Percentiles rank a stretch among this genome's conserved stretches.
Evolutionary conservation across 2,888 invertebrate species (phyloP).

Genomic region (Volucella inanis): DNA sequence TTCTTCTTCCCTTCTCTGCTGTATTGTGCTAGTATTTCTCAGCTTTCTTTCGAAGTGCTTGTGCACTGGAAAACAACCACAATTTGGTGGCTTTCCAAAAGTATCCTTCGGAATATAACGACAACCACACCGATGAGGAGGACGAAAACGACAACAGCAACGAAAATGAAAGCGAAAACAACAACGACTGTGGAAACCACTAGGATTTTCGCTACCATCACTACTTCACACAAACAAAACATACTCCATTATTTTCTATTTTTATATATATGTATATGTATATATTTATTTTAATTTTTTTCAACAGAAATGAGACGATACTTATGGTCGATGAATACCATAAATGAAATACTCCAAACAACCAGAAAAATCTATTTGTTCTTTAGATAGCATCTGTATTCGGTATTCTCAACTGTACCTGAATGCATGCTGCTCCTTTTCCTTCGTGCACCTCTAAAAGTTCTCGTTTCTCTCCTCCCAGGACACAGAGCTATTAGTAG

Average conservation of each 20-base stretch:
- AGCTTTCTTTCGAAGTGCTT: background rate
- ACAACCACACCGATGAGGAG: background rate
- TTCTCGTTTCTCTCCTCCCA: slow-evolving; percentile 1
- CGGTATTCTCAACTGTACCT: background rate
- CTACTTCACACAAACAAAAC: slow-evolving; percentile 61
- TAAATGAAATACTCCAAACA: slow-evolving; percentile 70
- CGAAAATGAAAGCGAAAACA: slow-evolving; percentile 25
- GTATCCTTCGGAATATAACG: slow-evolving; percentile 37
- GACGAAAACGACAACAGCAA: slow-evolving; percentile 12
- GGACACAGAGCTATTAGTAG: slow-evolving; percentile 58
- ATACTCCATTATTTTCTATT: slow-evolving; percentile 43
- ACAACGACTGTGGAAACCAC: slow-evolving; percentile 30
- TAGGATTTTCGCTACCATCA: slow-evolving; percentile 21
- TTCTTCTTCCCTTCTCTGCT: background rate
- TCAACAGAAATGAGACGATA: slow-evolving; percentile 50
- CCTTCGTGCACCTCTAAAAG: background rate
- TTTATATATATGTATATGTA: too few species aligned
- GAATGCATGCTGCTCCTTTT: slow-evolving; percentile 31
- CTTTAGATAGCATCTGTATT: slow-evolving; percentile 15
- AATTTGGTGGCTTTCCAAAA: slow-evolving; percentile 74
- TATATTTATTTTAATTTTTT: background rate
- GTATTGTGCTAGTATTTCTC: slow-evolving; percentile 27
- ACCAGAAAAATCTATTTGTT: slow-evolving; percentile 67
- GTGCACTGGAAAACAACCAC: slow-evolving; percentile 53
- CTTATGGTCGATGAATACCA: slow-evolving; percentile 71